Evolutionary conservation across 2,888 invertebrate species (phyloP).

Genomic region (Peribatodes rhomboidaria): DNA sequence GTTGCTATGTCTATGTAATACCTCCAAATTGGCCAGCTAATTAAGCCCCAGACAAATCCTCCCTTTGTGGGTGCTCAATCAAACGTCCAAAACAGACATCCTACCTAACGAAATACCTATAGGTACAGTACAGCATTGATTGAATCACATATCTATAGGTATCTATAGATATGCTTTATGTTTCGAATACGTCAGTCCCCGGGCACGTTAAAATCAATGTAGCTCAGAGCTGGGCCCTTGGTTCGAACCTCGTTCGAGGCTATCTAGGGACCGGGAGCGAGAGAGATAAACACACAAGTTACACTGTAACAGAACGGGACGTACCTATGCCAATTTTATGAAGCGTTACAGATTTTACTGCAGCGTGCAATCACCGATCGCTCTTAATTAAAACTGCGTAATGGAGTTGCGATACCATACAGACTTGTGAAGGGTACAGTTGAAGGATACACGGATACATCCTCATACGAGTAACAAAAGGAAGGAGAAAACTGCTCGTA

Average conservation of each 20-base stretch:
- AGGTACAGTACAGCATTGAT: conserved; percentile 3
- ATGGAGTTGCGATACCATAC: conserved; percentile 24
- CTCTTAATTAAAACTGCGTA: conserved; percentile 60
- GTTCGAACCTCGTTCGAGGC: conserved; percentile 47
- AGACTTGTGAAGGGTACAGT: background rate
- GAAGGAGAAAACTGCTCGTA: too few species aligned
- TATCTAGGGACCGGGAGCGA: conserved; percentile 57
- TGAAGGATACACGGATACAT: too few species aligned
- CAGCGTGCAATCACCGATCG: conserved; percentile 52
- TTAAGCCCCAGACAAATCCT: conserved; percentile 29
- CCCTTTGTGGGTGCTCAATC: conserved; percentile 32
- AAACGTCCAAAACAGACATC: conserved; percentile 27
- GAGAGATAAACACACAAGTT: conserved; percentile 43
- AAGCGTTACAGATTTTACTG: conserved; percentile 61
- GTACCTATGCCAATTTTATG: conserved; percentile 55
- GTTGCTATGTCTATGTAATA: conserved; percentile 12
- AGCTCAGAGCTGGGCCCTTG: conserved; percentile 56
- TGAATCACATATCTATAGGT: conserved; percentile 8
- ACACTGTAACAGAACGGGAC: conserved; percentile 45
- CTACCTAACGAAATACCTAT: conserved; percentile 26
- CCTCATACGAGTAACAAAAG: too few species aligned
- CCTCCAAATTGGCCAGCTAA: conserved; percentile 28
- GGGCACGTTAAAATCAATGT: conserved; percentile 68
- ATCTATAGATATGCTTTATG: conserved; percentile 6
- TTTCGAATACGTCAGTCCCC: conserved; percentile 41